Evolutionary conservation across 2,797 vertebrate genomes (phyloP).

Genomic region (Notamacropus eugenii): DNA sequence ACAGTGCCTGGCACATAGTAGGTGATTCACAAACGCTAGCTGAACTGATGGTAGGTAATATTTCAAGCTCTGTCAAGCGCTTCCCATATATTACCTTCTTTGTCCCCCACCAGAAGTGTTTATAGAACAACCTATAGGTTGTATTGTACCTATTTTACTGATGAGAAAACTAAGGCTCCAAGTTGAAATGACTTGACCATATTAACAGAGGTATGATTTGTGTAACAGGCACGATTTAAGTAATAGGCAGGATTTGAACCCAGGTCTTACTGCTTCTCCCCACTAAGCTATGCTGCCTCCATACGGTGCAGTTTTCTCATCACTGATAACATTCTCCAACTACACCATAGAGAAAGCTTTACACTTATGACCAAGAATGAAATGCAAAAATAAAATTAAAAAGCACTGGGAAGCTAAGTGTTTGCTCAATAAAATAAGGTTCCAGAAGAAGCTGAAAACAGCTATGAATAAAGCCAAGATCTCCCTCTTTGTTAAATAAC

Average conservation of each 20-base stretch:
- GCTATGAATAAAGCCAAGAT: not conserved
- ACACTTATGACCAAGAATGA: not conserved
- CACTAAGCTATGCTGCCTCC: not conserved
- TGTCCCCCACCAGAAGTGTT: not conserved
- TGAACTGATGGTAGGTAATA: not conserved
- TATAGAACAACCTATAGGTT: not conserved
- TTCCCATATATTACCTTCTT: not conserved
- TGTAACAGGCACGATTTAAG: not conserved
- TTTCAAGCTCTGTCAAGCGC: not conserved
- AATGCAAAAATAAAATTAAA: not conserved
- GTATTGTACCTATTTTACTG: not conserved
- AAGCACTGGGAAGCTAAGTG: not conserved
- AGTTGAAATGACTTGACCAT: not conserved
- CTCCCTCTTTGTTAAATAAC: not conserved
- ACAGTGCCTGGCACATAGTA: not conserved
- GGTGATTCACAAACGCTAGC: not conserved
- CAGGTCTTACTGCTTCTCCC: not conserved
- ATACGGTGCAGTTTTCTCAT: not conserved
- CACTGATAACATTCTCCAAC: not conserved
- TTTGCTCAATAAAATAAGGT: not conserved
- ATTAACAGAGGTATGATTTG: not conserved
- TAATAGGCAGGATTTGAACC: not conserved
- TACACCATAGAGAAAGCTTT: not conserved
- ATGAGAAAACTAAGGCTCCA: not conserved
- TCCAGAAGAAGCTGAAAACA: not conserved